Evolutionary conservation across 1,140 invertebrate genomes (phyloP), one percentile per base, ranked within the genome.

Genomic region (Hycleus phaleratus): DNA sequence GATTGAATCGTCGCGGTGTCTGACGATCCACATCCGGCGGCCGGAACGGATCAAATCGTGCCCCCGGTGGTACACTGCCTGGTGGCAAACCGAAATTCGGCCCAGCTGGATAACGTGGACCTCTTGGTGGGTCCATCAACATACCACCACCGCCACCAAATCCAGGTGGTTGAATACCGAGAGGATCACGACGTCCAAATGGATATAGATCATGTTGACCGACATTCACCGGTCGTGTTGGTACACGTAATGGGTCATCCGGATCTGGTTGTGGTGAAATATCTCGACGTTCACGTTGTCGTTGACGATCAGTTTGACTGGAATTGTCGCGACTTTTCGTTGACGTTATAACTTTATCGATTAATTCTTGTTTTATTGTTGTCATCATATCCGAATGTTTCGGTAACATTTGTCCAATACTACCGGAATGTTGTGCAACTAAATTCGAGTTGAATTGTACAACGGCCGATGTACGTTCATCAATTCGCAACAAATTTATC

Each of bases 41-140:
- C 3, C 83, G 83, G 71, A 91, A 88, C 0, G 88, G 90, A 77
- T 92, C 88, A 72, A 90, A 93, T 64, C 88, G 79, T 7, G 90
- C 88, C 38, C 85, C 83, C 1, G 87, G 86, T 26, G 87, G 87
- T 11, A 89, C 76, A 26, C 85, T 77, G 25, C 85, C 85, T 5
- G 69, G 71, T 6, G 71, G 66, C 10, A 72, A 47, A 4, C 70
- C 70, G 4, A 59, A n/a, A 8, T 18, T 38, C 9, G 55, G 51
- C 47, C 55, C 26, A 26, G 38, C 42, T 8, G 50, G 32, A 45
- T 44, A 49, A 26, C 56, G 49, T n/a, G 62, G 55, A 8, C 58
- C 53, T 46, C 50, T 11, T 12, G 70, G 71, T 26, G 87, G 86
- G 71, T 88, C 79, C 70, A 87, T 90, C 7, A 91, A 59, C 86